Percentiles rank a stretch among this genome's conserved stretches.
phyloP scores from a whole-genome alignment of 1,140 invertebrate species.

The Triops cancriformis region DNA sequence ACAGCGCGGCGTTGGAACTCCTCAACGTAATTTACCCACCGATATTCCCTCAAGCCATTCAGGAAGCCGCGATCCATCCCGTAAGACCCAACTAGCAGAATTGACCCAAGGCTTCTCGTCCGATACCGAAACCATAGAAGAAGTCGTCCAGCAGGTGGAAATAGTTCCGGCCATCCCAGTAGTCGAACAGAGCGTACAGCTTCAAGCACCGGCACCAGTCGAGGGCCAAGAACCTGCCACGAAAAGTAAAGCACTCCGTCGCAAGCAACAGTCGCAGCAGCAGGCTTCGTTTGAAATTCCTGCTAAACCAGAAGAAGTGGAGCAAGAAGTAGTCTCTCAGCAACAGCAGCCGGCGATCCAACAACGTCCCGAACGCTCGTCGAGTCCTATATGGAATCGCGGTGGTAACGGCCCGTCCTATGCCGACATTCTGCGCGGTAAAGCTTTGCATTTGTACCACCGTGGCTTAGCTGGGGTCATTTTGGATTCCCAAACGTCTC shows the following conservation, averaged over 20 bases:
- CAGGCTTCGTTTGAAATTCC: not conserved
- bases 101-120: not conserved
- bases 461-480: constrained; percentile 22
- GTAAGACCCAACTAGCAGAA: not conserved
- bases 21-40: not conserved
- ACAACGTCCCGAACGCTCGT: constrained; percentile 43
- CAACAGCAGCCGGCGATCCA: not conserved
- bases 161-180: not conserved
- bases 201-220: not conserved
- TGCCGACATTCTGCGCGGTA: constrained; percentile 62
- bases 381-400: constrained; percentile 60
- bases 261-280: not conserved
- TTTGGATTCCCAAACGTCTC: not conserved
- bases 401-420: constrained; percentile 54
- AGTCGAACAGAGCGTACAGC: not conserved
- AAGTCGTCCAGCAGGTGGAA: not conserved
- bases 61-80: constrained; percentile 13
- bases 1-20: constrained; percentile 17
- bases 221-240: not conserved
- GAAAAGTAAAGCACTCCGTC: constrained; percentile 1
- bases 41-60: constrained; percentile 6
- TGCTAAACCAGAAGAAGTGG: not conserved
- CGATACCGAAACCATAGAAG: not conserved
- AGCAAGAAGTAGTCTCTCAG: not conserved
- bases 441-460: constrained; percentile 27